phyloP scores from a whole-genome alignment of 2,797 vertebrate species.

The Agapornis canus region DNA sequence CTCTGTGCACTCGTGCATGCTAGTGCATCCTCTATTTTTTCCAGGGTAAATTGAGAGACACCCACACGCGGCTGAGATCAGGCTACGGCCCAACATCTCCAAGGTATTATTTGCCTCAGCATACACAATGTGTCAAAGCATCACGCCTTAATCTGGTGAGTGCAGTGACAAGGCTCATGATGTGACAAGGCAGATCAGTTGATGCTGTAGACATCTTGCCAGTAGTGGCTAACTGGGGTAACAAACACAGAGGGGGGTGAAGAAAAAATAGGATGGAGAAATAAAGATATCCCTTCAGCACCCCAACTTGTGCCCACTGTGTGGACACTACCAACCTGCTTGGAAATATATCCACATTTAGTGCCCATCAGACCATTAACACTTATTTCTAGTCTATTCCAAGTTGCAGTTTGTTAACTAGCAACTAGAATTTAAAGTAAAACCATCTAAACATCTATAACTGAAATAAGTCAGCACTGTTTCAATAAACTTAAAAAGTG shows the following conservation, averaged over 20 bases:
- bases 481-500: constrained; percentile 34
- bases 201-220: neutral
- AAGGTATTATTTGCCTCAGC: neutral
- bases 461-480: neutral
- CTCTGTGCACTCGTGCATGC: accelerated
- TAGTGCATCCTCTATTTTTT: neutral
- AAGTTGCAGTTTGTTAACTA: neutral
- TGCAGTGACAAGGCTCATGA: neutral
- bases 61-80: accelerated
- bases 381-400: neutral
- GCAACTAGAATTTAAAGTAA: neutral
- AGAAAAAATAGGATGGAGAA: accelerated
- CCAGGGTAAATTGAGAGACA: neutral
- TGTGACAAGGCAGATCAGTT: neutral
- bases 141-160: neutral
- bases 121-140: neutral
- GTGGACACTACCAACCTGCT: neutral
- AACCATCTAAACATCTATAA: neutral
- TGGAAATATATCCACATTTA: neutral
- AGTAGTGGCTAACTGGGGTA: neutral
- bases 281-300: neutral
- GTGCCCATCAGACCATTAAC: neutral
- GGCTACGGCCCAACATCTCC: neutral
- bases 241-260: accelerated
- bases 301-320: neutral